phyloP scores from a whole-genome alignment of 1,140 invertebrate species.

The Steinernema feltiae region DNA sequence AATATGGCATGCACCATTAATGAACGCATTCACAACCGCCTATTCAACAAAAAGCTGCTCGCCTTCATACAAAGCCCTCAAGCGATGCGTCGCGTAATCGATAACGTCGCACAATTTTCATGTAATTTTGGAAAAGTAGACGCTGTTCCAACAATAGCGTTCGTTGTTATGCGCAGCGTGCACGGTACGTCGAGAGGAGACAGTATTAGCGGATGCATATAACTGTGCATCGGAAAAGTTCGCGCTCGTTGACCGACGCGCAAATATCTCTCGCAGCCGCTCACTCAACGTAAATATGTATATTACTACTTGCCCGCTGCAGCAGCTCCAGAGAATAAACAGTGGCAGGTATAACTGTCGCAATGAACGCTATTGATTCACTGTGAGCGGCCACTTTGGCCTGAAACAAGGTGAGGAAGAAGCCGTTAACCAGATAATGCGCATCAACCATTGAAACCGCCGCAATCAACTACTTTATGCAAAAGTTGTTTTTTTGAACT shows the following conservation, averaged over 20 bases:
- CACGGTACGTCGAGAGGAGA: too few species aligned
- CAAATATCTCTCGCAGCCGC: not conserved
- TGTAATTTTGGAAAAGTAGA: not conserved
- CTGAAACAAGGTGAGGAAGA: too few species aligned
- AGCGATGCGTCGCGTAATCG: not conserved
- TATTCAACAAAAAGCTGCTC: slow-evolving; percentile 15
- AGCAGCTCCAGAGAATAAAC: slow-evolving; percentile 9
- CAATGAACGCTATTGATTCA: too few species aligned
- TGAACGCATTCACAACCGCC: slow-evolving; percentile 5
- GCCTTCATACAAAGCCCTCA: not conserved
- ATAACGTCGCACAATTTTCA: not conserved
- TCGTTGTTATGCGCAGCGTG: too few species aligned
- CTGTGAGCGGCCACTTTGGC: not conserved
- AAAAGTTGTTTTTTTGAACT: too few species aligned
- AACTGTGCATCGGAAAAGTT: not conserved
- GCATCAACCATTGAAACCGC: too few species aligned
- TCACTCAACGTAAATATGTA: not conserved
- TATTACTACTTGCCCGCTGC: not conserved
- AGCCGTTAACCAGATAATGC: too few species aligned
- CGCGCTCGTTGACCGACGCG: not conserved
- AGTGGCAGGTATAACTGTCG: not conserved
- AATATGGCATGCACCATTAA: slow-evolving; percentile 14
- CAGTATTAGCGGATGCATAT: too few species aligned
- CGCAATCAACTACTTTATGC: too few species aligned
- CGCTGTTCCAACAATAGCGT: not conserved